phyloP scores from a whole-genome alignment of 1,140 invertebrate genomes.

The Caenorhabditis briggsae region DNA sequence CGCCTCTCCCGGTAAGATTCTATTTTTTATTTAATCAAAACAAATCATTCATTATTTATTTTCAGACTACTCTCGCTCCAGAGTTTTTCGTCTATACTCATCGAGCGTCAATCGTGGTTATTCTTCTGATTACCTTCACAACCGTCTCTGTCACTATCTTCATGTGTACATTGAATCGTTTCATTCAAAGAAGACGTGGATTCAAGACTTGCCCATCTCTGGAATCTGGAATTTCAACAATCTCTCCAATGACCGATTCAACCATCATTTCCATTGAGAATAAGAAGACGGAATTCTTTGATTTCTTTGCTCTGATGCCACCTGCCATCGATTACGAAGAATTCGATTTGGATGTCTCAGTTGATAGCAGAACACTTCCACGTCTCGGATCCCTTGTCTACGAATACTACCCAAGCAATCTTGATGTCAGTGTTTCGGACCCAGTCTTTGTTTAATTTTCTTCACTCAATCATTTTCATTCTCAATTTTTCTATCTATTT shows the following conservation, averaged over 20 bases:
- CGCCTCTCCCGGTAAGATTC: neutral
- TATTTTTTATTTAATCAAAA: neutral
- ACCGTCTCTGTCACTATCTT: neutral
- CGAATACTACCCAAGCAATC: neutral
- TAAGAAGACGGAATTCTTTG: neutral
- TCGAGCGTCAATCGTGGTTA: neutral
- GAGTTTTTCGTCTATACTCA: slow-evolving; percentile 1
- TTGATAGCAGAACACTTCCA: neutral
- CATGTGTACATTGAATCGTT: neutral
- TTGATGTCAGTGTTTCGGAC: neutral
- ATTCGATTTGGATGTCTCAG: neutral
- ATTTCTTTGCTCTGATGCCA: slow-evolving; percentile 41
- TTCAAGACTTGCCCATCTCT: neutral
- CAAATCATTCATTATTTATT: neutral
- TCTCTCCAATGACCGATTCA: neutral
- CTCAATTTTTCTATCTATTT: neutral
- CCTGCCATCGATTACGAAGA: slow-evolving; percentile 6
- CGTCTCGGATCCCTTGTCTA: neutral
- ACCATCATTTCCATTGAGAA: neutral
- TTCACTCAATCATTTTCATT: neutral
- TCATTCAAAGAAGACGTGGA: neutral
- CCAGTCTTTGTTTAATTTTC: slow-evolving; percentile 16
- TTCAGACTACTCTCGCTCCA: neutral
- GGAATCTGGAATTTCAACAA: slow-evolving; percentile 20
- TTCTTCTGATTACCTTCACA: neutral